A percentile compares a stretch with the other conserved stretches of the same genome.
These are phyloP conservation scores for Campoletis sonorensis DNA, from an alignment of 1,140 invertebrate genomes.

Conservation along the genomic window DNA sequence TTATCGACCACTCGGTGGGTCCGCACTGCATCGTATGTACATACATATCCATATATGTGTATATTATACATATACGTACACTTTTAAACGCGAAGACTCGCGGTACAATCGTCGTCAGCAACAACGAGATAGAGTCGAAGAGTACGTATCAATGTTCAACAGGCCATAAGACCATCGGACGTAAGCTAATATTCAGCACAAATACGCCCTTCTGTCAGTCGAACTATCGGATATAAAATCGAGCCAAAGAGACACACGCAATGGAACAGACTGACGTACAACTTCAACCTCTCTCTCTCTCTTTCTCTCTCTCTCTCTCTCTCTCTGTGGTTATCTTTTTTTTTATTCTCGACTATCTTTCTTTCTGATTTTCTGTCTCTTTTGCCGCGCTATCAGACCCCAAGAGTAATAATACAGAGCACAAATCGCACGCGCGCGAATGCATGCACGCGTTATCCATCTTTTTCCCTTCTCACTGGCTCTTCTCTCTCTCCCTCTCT, in stretches of 20 bases:
- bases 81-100: background rate
- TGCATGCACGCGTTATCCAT: conserved; percentile 1
- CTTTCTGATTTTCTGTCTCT: background rate
- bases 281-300: background rate
- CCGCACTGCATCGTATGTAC: background rate
- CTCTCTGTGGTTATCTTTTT: background rate
- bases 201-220: background rate
- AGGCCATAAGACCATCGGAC: background rate
- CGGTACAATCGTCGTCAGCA: conserved; percentile 16
- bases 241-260: conserved; percentile 17
- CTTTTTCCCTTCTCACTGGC: background rate
- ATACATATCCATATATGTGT: background rate
- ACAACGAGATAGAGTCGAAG: conserved; percentile 16
- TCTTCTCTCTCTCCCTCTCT: background rate
- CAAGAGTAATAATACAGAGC: conserved; percentile 34
- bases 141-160: background rate
- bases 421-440: conserved; percentile 38
- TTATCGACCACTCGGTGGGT: conserved; percentile 65
- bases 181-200: background rate
- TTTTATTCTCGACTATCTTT: background rate
- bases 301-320: background rate
- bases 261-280: conserved; percentile 9
- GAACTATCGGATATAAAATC: background rate
- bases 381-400: background rate
- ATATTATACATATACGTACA: background rate